Percentiles rank a stretch among this genome's conserved stretches.
Evolutionary conservation across 1,140 invertebrate genomes (phyloP).

Genomic region (Drosophila melanogaster): DNA sequence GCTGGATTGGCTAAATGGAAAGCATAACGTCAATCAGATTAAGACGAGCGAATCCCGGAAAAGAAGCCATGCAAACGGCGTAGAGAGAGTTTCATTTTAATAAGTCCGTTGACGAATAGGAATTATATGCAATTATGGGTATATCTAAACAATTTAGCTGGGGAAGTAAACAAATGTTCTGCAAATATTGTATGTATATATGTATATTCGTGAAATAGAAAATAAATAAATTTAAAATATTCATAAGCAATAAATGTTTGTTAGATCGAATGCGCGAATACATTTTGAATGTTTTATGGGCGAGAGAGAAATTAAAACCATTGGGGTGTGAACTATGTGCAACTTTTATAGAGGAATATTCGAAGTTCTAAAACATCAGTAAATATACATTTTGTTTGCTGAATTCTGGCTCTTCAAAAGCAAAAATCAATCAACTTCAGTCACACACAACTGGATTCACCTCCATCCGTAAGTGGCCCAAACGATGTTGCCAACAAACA

Average conservation of each 20-base stretch:
- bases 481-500: conserved; percentile 1
- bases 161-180: background rate
- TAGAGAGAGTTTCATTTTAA: background rate
- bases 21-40: conserved; percentile 14
- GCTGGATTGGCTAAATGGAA: conserved; percentile 6
- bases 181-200: too few species aligned
- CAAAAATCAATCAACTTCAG: conserved; percentile 7
- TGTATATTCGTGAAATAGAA: background rate
- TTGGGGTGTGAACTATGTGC: conserved; percentile 6
- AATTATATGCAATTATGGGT: background rate
- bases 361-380: too few species aligned
- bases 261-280: conserved; percentile 15
- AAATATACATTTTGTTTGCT: background rate
- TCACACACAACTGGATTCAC: background rate
- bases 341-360: background rate
- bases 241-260: conserved; percentile 9
- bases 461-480: conserved; percentile 3
- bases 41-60: background rate
- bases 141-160: background rate
- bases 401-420: too few species aligned
- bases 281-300: conserved; percentile 11
- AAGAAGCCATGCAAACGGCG: background rate
- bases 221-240: conserved; percentile 14
- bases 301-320: background rate
- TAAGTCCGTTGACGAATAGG: background rate